phyloP scores from a whole-genome alignment of 2,113 vertebrate species.

The Paracanthobrama guichenoti region DNA sequence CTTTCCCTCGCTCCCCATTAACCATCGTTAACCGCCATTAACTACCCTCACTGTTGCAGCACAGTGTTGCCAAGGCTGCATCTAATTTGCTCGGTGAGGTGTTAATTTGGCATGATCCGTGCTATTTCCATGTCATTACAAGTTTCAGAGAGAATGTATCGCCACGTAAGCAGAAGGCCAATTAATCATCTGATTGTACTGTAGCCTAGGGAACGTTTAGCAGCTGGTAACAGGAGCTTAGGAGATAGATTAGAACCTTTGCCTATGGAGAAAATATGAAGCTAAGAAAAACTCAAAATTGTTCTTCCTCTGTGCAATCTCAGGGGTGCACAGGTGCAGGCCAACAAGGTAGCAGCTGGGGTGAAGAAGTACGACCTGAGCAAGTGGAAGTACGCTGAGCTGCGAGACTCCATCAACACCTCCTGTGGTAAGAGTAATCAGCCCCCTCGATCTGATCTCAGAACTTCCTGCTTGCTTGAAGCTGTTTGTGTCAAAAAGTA shows the following conservation, averaged over 20 bases:
- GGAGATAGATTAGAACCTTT: not conserved
- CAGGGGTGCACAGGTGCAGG: slow-evolving; percentile 91
- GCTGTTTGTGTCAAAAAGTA: not conserved
- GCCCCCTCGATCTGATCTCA: slow-evolving; percentile 5
- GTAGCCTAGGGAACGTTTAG: slow-evolving; percentile 27
- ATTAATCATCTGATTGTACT: slow-evolving; percentile 37
- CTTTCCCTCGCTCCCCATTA: not conserved
- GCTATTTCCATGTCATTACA: slow-evolving; percentile 31
- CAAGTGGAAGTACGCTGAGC: slow-evolving; percentile 98
- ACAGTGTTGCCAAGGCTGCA: slow-evolving; percentile 13
- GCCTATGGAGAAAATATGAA: not conserved
- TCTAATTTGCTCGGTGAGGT: slow-evolving; percentile 40
- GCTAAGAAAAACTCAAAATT: slow-evolving; percentile 4
- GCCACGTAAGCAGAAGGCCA: slow-evolving; percentile 25
- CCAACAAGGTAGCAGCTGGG: slow-evolving; percentile 90
- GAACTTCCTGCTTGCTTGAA: not conserved
- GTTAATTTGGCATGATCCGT: slow-evolving; percentile 37
- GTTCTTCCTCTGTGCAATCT: slow-evolving; percentile 15
- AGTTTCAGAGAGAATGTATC: slow-evolving; percentile 28
- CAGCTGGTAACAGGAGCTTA: not conserved
- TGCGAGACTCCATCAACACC: slow-evolving; percentile 97
- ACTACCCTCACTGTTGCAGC: not conserved
- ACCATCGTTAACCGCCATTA: not conserved
- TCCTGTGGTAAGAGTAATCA: slow-evolving; percentile 86
- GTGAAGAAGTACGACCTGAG: slow-evolving; percentile 94